Conservation (phyloP, 2,888 invertebrate genomes). For the Nemurella pictetii region DNA sequence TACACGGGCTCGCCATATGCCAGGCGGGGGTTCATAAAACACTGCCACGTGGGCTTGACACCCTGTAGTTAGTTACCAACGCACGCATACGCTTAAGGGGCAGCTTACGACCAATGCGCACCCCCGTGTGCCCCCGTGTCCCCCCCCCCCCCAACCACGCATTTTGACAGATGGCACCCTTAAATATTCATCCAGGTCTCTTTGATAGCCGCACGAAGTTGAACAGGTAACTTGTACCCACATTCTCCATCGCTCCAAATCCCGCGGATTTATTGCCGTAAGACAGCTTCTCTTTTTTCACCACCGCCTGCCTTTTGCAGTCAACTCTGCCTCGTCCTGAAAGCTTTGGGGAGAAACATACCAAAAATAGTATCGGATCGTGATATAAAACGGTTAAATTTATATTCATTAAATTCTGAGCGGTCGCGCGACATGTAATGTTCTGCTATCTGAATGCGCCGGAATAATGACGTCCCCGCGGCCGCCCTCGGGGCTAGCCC, state of each 20-base stretch:
- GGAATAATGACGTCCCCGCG: not conserved
- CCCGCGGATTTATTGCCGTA: not conserved
- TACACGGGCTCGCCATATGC: too few species aligned
- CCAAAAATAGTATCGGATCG: not conserved
- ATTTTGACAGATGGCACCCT: not conserved
- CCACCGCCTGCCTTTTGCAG: not conserved
- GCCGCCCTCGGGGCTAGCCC: not conserved
- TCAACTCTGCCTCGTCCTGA: not conserved
- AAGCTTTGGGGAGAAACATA: not conserved
- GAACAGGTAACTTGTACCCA: not conserved
- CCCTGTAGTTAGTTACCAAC: not conserved
- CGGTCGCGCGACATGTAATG: not conserved
- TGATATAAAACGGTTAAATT: not conserved
- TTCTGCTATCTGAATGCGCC: not conserved
- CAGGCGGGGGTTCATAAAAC: not conserved
- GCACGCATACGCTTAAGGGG: not conserved
- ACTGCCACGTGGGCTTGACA: constrained; percentile 12
- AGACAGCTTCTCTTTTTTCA: not conserved
- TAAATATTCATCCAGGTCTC: not conserved
- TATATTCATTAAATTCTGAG: not conserved
- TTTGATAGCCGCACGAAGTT: not conserved
- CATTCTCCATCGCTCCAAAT: not conserved
- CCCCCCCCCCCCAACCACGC: too few species aligned
- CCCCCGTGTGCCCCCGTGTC: not conserved
- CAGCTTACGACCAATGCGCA: not conserved